Evolutionary conservation across 2,888 invertebrate species (phyloP).

Genomic region (Lepidochitona cinerea): DNA sequence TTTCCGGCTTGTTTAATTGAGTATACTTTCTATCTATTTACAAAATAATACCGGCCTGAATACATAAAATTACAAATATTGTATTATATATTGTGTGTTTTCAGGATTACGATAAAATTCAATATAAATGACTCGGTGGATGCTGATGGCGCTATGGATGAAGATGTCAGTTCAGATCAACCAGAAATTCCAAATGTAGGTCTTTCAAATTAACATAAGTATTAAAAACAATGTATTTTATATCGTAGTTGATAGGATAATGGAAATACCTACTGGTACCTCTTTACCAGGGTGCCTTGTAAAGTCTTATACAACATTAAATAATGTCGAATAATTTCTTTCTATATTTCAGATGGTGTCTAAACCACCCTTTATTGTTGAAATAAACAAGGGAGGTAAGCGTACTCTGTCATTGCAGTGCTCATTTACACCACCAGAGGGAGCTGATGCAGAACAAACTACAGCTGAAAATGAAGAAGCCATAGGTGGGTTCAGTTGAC

Average conservation of each 20-base stretch:
- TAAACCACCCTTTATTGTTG: constrained; percentile 91
- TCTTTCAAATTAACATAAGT: no score
- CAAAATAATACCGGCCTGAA: no score
- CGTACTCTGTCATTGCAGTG: constrained; percentile 88
- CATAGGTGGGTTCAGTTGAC: constrained; percentile 18
- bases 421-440: constrained; percentile 79
- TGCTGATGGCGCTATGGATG: constrained; percentile 74
- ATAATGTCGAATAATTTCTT: neutral
- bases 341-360: constrained; percentile 79
- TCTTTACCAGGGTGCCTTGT: no score
- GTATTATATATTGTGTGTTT: neutral
- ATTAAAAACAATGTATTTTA: no score
- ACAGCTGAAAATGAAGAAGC: constrained; percentile 26
- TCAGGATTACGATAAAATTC: constrained; percentile 83
- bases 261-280: no score
- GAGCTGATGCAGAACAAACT: constrained; percentile 63
- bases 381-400: constrained; percentile 81
- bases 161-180: neutral
- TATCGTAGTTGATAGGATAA: no score
- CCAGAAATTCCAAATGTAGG: neutral
- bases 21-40: no score
- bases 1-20: no score
- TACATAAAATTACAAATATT: neutral
- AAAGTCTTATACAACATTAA: no score
- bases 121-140: constrained; percentile 97